phyloP scores from a whole-genome alignment of 2,113 vertebrate species.

The Perognathus longimembris region DNA sequence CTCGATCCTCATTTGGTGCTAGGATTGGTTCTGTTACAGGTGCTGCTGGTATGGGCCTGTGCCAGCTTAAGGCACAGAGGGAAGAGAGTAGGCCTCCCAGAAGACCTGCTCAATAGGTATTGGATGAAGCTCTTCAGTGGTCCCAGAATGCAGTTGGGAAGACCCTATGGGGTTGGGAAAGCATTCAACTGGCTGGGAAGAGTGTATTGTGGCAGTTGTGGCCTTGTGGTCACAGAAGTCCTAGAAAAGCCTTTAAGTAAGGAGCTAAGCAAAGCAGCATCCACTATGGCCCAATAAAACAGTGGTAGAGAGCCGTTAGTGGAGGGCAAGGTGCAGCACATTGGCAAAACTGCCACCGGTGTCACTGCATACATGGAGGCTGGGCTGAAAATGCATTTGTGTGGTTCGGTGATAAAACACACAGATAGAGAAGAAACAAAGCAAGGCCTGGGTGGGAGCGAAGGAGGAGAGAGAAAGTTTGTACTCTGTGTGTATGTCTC shows the following conservation, averaged over 20 bases:
- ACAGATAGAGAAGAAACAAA: neutral
- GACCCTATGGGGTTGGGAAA: too few relatives aligned
- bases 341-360: accelerated
- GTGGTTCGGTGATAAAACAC: neutral
- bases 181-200: accelerated
- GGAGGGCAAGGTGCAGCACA: accelerated
- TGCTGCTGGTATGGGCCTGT: accelerated
- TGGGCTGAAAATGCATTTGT: accelerated
- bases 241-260: neutral
- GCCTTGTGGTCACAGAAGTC: neutral
- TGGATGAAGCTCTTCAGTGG: neutral
- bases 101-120: neutral
- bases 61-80: accelerated
- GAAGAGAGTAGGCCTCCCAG: neutral
- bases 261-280: neutral
- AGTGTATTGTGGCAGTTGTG: neutral
- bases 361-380: neutral
- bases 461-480: accelerated
- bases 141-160: accelerated
- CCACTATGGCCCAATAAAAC: neutral
- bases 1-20: accelerated
- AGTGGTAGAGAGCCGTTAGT: accelerated
- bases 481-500: accelerated
- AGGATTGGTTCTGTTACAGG: neutral
- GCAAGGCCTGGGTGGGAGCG: neutral